These are phyloP conservation scores for Raillietiella orientalis DNA, from an alignment of 2,888 invertebrate genomes.

Conservation along the genomic window DNA sequence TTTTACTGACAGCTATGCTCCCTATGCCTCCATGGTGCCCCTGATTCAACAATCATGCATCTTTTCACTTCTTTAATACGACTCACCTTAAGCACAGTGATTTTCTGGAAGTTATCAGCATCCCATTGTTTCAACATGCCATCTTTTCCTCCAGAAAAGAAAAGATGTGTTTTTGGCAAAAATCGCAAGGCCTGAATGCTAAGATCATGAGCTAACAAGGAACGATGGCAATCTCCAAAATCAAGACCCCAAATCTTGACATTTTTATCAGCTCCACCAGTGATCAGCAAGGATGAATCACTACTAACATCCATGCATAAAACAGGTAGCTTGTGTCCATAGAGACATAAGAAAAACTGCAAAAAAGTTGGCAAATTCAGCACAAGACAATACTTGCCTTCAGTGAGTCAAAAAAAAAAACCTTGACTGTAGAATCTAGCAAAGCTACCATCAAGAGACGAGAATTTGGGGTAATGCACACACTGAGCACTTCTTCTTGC, in stretches of 20 bases:
- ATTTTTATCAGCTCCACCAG: conserved; percentile 82
- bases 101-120: conserved; percentile 59
- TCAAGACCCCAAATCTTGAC: conserved; percentile 87
- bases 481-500: conserved; percentile 54
- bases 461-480: conserved; percentile 48
- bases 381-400: conserved; percentile 25
- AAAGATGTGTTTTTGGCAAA: conserved; percentile 60
- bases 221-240: conserved; percentile 78
- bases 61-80: neutral
- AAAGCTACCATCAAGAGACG: conserved; percentile 63
- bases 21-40: conserved; percentile 54
- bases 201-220: conserved; percentile 84
- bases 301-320: conserved; percentile 70
- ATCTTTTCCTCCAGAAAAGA: conserved; percentile 78
- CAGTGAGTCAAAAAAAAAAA: conserved; percentile 73
- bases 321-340: conserved; percentile 86
- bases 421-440: conserved; percentile 71
- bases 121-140: conserved; percentile 92
- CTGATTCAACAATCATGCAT: too few relatives aligned
- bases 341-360: conserved; percentile 66
- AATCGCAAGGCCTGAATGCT: conserved; percentile 66
- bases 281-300: conserved; percentile 52
- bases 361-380: conserved; percentile 9
- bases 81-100: conserved; percentile 42
- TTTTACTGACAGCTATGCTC: conserved; percentile 37